phyloP scores from a whole-genome alignment of 2,113 vertebrate genomes.

The Bungarus multicinctus region DNA sequence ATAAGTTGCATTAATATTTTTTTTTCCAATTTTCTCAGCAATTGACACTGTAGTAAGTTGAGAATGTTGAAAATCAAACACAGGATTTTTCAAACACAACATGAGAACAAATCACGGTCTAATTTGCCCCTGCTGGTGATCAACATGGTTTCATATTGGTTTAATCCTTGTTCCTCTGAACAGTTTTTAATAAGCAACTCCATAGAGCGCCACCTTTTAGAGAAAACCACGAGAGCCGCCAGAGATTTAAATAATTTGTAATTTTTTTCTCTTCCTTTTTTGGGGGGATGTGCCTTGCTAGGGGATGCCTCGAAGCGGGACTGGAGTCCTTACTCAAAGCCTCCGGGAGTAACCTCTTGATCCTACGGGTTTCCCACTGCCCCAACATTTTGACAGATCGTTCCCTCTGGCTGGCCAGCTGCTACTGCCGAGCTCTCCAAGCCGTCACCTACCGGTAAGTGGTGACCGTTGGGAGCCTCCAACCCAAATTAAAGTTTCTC shows the following conservation, averaged over 20 bases:
- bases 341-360: slow-evolving; percentile 91
- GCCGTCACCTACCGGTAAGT: slow-evolving; percentile 93
- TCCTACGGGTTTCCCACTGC: slow-evolving; percentile 96
- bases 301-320: slow-evolving; percentile 93
- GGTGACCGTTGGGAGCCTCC: background rate
- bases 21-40: background rate
- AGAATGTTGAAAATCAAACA: background rate
- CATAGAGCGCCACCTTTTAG: background rate
- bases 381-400: slow-evolving; percentile 97
- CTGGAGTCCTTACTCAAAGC: slow-evolving; percentile 95
- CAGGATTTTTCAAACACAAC: background rate
- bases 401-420: slow-evolving; percentile 98
- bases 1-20: background rate
- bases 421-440: slow-evolving; percentile 96
- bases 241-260: fast-evolving
- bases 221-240: background rate
- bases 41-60: background rate
- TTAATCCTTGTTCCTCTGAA: background rate
- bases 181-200: background rate
- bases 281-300: slow-evolving; percentile 50
- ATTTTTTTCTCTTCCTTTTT: background rate
- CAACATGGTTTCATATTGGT: background rate
- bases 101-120: background rate
- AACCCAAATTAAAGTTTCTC: background rate
- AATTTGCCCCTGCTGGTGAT: background rate